Base-by-base conservation (phyloP, 2,113 vertebrate genomes). In the Candoia aspera region DNA sequence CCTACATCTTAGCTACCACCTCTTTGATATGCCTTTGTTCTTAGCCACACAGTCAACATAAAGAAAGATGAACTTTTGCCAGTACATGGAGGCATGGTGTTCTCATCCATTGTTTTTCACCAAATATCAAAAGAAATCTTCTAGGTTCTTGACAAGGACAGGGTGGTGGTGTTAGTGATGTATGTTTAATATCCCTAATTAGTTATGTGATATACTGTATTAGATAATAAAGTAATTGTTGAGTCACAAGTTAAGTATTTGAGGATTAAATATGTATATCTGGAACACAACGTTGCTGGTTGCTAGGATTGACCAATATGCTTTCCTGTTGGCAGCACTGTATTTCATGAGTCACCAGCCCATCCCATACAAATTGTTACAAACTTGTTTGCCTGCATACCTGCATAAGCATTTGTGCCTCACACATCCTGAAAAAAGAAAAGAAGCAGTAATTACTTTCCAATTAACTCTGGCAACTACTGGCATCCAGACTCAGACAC, bases 51-150 rank as follows among this genome's bases (percentile, higher is more conserved):
- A 58, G 83, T 9, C 87, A 88, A 90, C 86, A 85, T 68, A 79
- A 13, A 93, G 17, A 92, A 55, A 96, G 2, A 73, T 62, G 88
- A 49, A 8, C 2, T 60, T 21, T 84, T 93, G 64, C 57, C 93
- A 94, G 87, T 92, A 83, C 5, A 90, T 84, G 54, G n/a, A 93
- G 55, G 3, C 1, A 46, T 8, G 42, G 2, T 85, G 33, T 92
- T 89, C 55, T 94, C 64, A 68, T 5, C 5, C 33, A 84, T 90
- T 92, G 5, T 88, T 95, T 91, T 86, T 90, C n/a, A 84, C 57
- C 49, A 94, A 49, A 91, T 94, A 55, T 37, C 84, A 91, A 88
- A 95, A 57, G 59, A 11, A 86, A 94, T 91, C 1, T 93, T 94
- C 93, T 60, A 17, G 46, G 57, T 37, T 55, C 13, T 21, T 93